These are phyloP conservation scores for Rutpela maculata DNA, from an alignment of 2,888 invertebrate genomes.

Conservation along the genomic window DNA sequence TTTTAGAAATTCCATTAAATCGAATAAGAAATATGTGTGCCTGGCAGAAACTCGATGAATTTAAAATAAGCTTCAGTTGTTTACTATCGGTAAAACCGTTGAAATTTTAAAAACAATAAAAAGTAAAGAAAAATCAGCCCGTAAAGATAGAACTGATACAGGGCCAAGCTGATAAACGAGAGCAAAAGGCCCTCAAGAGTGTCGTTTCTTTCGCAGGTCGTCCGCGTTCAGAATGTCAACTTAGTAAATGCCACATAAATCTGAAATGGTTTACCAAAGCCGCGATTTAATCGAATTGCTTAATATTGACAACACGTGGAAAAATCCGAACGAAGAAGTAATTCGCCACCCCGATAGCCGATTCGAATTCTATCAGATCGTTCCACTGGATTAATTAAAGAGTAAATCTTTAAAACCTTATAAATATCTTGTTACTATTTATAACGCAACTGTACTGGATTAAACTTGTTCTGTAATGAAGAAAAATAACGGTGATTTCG, in stretches of 20 bases:
- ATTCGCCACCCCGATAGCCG: constrained; percentile 26
- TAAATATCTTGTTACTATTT: constrained; percentile 34
- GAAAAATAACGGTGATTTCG: neutral
- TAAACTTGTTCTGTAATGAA: neutral
- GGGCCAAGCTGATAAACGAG: constrained; percentile 64
- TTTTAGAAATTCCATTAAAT: constrained; percentile 2
- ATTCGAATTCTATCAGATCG: constrained; percentile 33
- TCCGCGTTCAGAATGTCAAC: constrained; percentile 65
- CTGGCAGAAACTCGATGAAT: constrained; percentile 1
- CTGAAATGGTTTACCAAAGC: constrained; percentile 65
- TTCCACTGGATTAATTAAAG: constrained; percentile 36
- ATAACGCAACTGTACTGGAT: constrained; percentile 17
- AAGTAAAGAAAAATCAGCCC: constrained; percentile 32
- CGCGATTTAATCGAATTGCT: constrained; percentile 69
- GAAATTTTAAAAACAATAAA: constrained; percentile 39
- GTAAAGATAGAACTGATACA: constrained; percentile 56
- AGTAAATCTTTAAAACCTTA: constrained; percentile 35
- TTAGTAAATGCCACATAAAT: constrained; percentile 64
- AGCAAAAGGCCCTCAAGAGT: constrained; percentile 67
- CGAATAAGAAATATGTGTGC: constrained; percentile 10
- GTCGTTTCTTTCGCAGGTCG: constrained; percentile 64
- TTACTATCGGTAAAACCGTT: neutral
- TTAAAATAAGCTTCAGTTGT: neutral
- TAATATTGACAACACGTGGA: constrained; percentile 62
- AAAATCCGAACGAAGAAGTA: constrained; percentile 37